These are phyloP conservation scores for Hypena proboscidalis DNA, from an alignment of 2,888 invertebrate genomes.

Conservation along the genomic window DNA sequence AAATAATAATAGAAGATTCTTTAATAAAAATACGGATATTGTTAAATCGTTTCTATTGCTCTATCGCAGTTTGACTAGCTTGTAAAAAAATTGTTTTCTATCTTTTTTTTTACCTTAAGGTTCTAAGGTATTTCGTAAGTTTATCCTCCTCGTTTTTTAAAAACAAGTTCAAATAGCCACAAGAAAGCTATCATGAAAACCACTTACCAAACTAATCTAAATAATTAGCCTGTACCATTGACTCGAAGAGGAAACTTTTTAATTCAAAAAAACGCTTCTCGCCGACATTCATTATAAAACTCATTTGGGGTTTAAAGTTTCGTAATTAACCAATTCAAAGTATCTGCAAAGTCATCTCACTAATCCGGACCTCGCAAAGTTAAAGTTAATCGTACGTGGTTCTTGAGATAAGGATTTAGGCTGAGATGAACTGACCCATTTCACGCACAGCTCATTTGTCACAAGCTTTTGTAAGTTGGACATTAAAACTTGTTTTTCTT, in stretches of 20 bases:
- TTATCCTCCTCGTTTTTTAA: too few relatives aligned
- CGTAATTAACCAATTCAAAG: conserved; percentile 26
- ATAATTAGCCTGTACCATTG: too few relatives aligned
- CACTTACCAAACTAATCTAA: too few relatives aligned
- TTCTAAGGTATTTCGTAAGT: too few relatives aligned
- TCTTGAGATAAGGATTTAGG: conserved; percentile 10
- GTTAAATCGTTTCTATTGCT: too few relatives aligned
- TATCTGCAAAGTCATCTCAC: conserved; percentile 19
- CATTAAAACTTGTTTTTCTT: neutral
- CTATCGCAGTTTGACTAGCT: too few relatives aligned
- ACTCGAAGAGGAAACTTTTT: conserved; percentile 3
- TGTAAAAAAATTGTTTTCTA: too few relatives aligned
- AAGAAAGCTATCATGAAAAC: too few relatives aligned
- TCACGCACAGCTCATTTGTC: conserved; percentile 15
- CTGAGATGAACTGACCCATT: conserved; percentile 15
- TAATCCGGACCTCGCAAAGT: conserved; percentile 15
- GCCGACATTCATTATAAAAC: conserved; percentile 22
- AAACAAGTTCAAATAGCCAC: too few relatives aligned
- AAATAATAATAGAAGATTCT: too few relatives aligned
- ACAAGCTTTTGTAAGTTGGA: conserved; percentile 1
- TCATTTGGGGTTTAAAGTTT: conserved; percentile 20
- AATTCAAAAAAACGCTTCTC: conserved; percentile 5
- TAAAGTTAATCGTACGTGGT: conserved; percentile 20
- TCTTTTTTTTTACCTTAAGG: too few relatives aligned
- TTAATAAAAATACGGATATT: too few relatives aligned